A percentile compares a stretch with the other conserved stretches of the same genome.
Conservation (phyloP, 2,113 vertebrate species). For the Hiodon alosoides region DNA sequence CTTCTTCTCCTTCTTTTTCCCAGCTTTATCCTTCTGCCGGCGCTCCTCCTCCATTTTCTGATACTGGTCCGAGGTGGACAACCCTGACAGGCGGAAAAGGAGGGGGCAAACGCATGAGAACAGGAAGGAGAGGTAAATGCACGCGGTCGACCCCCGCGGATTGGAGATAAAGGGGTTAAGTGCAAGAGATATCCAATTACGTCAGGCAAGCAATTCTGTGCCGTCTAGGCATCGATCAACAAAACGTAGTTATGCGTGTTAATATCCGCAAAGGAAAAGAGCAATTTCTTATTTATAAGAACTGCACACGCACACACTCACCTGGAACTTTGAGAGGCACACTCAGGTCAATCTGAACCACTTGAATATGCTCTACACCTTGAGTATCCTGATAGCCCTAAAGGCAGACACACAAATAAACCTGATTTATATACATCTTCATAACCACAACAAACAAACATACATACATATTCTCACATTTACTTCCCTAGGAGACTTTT, state of each 20-base stretch:
- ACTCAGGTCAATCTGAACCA: slow-evolving; percentile 94
- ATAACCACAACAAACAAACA: too few relatives aligned
- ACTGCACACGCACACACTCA: slow-evolving; percentile 35
- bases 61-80: slow-evolving; percentile 92
- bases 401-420: slow-evolving; percentile 17
- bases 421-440: too few relatives aligned
- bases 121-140: neutral
- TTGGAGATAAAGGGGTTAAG: too few relatives aligned
- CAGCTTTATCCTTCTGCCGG: slow-evolving; percentile 76
- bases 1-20: slow-evolving; percentile 78
- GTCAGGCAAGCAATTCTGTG: too few relatives aligned
- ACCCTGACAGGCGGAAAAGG: slow-evolving; percentile 54
- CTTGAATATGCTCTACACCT: slow-evolving; percentile 95
- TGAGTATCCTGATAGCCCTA: slow-evolving; percentile 86
- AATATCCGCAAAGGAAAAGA: too few relatives aligned
- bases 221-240: too few relatives aligned
- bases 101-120: too few relatives aligned
- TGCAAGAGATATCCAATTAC: too few relatives aligned
- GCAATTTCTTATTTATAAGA: too few relatives aligned
- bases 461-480: too few relatives aligned
- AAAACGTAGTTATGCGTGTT: too few relatives aligned
- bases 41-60: slow-evolving; percentile 90
- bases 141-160: neutral
- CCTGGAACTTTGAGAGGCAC: slow-evolving; percentile 97
- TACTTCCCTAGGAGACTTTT: too few relatives aligned